These are phyloP conservation scores for Gambusia holbrooki DNA, from an alignment of 2,113 vertebrate species.

Conservation along the genomic window DNA sequence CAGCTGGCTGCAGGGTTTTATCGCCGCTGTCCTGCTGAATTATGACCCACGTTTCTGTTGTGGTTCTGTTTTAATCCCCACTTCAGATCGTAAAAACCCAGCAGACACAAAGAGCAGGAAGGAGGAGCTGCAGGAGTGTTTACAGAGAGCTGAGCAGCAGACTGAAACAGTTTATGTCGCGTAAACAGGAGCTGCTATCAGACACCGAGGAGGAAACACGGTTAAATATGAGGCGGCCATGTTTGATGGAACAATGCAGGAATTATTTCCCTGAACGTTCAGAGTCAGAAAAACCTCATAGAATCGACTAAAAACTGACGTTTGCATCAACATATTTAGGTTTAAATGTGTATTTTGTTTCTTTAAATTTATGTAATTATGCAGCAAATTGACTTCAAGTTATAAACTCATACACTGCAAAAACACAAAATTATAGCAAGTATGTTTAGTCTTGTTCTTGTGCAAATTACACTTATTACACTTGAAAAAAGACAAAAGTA, in stretches of 20 bases:
- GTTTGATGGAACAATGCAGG: background rate
- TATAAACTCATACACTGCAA: too few relatives aligned
- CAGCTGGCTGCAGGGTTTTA: constrained; percentile 20
- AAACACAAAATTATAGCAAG: too few relatives aligned
- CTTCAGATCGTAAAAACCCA: constrained; percentile 28
- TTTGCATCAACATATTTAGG: too few relatives aligned
- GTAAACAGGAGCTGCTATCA: constrained; percentile 27
- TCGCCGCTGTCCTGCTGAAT: background rate
- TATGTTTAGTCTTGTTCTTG: too few relatives aligned
- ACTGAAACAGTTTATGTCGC: background rate
- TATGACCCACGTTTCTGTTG: background rate
- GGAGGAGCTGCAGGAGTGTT: constrained; percentile 6
- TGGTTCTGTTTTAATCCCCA: background rate
- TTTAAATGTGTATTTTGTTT: too few relatives aligned
- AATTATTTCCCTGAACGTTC: constrained; percentile 9
- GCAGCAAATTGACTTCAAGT: too few relatives aligned
- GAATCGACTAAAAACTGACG: too few relatives aligned
- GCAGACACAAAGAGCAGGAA: constrained; percentile 24
- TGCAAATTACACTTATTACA: too few relatives aligned
- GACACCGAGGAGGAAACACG: background rate
- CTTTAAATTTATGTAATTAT: too few relatives aligned
- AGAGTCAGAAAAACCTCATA: too few relatives aligned
- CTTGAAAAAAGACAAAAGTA: too few relatives aligned
- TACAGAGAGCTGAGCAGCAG: constrained; percentile 12
- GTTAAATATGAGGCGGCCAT: background rate